A percentile compares a stretch with the other conserved stretches of the same genome.
phyloP scores from a whole-genome alignment of 2,113 vertebrate species.

The Gracilinanus agilis region DNA sequence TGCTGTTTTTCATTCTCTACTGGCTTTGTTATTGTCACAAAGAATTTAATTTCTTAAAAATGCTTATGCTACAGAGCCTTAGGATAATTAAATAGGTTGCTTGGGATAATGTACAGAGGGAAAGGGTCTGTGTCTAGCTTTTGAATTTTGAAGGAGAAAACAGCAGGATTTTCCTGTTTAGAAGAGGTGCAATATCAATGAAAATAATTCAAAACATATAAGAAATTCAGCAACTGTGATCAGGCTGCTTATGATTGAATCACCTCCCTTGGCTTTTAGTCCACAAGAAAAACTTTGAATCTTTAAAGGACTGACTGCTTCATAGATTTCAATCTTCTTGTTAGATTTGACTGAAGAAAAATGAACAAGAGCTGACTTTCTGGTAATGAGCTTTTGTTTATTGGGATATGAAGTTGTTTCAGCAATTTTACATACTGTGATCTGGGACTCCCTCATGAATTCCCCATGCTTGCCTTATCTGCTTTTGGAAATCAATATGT shows the following conservation, averaged over 20 bases:
- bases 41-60: background rate
- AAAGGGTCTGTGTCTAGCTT: background rate
- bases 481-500: constrained; percentile 16
- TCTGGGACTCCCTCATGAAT: background rate
- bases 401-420: background rate
- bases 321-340: background rate
- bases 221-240: background rate
- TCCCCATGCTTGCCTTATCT: background rate
- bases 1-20: background rate
- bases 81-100: background rate
- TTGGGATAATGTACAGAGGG: background rate
- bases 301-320: constrained; percentile 9
- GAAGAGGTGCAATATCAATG: background rate
- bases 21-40: background rate
- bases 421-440: background rate
- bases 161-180: background rate
- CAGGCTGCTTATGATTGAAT: background rate
- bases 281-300: background rate
- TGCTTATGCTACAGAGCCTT: background rate
- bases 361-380: background rate
- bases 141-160: constrained; percentile 2
- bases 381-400: constrained; percentile 18
- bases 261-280: background rate
- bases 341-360: constrained; percentile 12
- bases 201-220: background rate